A percentile compares a stretch with the other conserved stretches of the same genome.
Conservation (phyloP, 1,140 invertebrate species). For the Geopemphigus sp. region DNA sequence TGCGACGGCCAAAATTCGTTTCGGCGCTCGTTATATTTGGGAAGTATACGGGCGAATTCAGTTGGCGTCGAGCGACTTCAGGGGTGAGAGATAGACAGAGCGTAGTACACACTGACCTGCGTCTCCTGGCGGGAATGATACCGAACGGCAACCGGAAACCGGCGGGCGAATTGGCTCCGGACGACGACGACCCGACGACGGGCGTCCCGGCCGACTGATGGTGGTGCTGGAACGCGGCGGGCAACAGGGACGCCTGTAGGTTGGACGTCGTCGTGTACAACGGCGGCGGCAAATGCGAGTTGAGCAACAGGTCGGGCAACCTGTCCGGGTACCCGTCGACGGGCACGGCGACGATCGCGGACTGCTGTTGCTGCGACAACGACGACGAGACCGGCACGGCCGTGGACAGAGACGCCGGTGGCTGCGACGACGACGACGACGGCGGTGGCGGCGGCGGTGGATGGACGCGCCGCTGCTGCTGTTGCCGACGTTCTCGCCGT, state of each 20-base stretch:
- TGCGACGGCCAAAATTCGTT: too few species aligned
- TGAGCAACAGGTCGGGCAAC: slow-evolving; percentile 54
- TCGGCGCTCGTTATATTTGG: too few species aligned
- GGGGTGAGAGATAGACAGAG: too few species aligned
- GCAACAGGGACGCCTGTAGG: slow-evolving; percentile 33
- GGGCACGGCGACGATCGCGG: slow-evolving; percentile 57
- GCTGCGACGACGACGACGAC: background rate
- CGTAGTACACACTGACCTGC: slow-evolving; percentile 51
- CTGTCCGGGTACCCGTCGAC: slow-evolving; percentile 58
- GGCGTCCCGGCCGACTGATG: slow-evolving; percentile 36
- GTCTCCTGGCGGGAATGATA: slow-evolving; percentile 52
- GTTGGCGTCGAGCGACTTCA: too few species aligned
- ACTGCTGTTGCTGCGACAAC: slow-evolving; percentile 55
- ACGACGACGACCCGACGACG: background rate
- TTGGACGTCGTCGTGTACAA: slow-evolving; percentile 34
- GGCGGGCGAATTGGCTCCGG: slow-evolving; percentile 25
- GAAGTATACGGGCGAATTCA: too few species aligned
- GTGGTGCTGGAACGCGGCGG: slow-evolving; percentile 25
- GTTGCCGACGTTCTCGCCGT: slow-evolving; percentile 52
- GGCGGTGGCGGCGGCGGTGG: slow-evolving; percentile 45
- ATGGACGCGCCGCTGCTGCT: slow-evolving; percentile 50
- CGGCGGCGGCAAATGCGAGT: slow-evolving; percentile 48
- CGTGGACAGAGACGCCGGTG: too few species aligned
- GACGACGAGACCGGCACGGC: too few species aligned
- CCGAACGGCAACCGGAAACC: slow-evolving; percentile 53